Percentiles rank a stretch among this genome's conserved stretches.
These are phyloP conservation scores for Therioaphis trifolii DNA, from an alignment of 2,888 invertebrate species.

Conservation along the genomic window DNA sequence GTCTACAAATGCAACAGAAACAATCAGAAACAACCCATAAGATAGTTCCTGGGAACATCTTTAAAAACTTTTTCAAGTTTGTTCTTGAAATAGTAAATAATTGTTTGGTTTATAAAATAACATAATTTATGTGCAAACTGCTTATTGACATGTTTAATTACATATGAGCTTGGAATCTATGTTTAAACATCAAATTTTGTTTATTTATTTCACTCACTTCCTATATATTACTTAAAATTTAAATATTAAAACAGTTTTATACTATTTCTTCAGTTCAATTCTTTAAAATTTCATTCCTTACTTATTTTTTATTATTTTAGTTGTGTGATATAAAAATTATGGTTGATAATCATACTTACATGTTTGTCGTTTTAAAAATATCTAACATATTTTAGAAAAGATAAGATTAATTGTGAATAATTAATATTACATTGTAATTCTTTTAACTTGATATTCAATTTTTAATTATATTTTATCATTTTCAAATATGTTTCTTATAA, in stretches of 20 bases:
- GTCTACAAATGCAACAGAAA: conserved; percentile 62
- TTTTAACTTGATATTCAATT: too few relatives aligned
- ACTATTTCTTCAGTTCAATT: background rate
- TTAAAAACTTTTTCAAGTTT: conserved; percentile 98
- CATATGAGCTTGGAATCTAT: background rate
- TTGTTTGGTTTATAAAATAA: conserved; percentile 65
- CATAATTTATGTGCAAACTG: conserved; percentile 26
- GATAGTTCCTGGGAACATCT: conserved; percentile 82
- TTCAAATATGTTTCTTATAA: too few relatives aligned
- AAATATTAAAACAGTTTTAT: background rate
- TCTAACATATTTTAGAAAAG: too few relatives aligned
- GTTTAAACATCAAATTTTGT: background rate
- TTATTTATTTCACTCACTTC: too few relatives aligned
- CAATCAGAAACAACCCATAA: conserved; percentile 61
- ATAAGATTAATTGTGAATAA: too few relatives aligned
- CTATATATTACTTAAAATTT: too few relatives aligned
- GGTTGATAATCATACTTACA: too few relatives aligned
- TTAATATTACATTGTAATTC: too few relatives aligned
- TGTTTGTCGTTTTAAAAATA: too few relatives aligned
- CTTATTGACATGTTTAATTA: conserved; percentile 33
- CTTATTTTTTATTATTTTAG: background rate
- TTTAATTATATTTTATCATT: too few relatives aligned
- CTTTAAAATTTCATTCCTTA: background rate
- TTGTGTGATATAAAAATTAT: too few relatives aligned
- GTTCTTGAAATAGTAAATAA: conserved; percentile 67